Base-by-base conservation (phyloP, 2,113 vertebrate species). In the Micronycteris hirsuta region DNA sequence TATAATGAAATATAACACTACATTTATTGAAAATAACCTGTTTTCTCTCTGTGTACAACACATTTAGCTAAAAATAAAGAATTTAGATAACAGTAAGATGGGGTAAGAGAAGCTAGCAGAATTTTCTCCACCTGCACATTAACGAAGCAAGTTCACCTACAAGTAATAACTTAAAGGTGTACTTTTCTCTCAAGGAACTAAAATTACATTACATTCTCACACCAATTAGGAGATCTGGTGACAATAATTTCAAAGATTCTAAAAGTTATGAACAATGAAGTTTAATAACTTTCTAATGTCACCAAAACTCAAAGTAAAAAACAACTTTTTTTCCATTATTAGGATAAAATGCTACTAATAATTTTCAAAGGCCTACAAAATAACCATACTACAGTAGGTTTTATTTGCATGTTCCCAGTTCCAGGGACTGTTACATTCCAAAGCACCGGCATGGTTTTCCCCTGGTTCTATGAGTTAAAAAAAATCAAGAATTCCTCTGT, bases 201-300 rank as follows among this genome's bases (percentile, higher is more conserved):
- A 92, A 84, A 67, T 68, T n/a, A 68, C 9, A 80, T 76, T 89
- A 90, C 92, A 58, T 81, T 84, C 20, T 91, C 70, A 89, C 93
- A 91, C 31, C 73, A 88, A 38, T 49, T 83, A 87, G 31, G 16
- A 95, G 67, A 94, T 20, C 13, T 89, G 10, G n/a, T 68, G 28
- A 76, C 76, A 90, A 71, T 85, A 73, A 87, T 86, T 91, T 86
- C 71, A 91, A 68, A 93, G 41, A 93, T 78, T 76, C 94, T 47
- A 89, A 63, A 95, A 78, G 22, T 86, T 65, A 91, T 19, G 13
- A 93, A 88, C 12, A 92, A 93, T 43, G 14, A 89, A 74, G 68
- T 67, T 65, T 95, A 95, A 16, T 47, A 94, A 94, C 73, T 93
- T 93, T 67, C 45, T 84, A 92, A 49, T 41, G 58, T 70, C n/a